Base-by-base conservation (phyloP, 2,113 vertebrate species). In the Syrmaticus mikado region DNA sequence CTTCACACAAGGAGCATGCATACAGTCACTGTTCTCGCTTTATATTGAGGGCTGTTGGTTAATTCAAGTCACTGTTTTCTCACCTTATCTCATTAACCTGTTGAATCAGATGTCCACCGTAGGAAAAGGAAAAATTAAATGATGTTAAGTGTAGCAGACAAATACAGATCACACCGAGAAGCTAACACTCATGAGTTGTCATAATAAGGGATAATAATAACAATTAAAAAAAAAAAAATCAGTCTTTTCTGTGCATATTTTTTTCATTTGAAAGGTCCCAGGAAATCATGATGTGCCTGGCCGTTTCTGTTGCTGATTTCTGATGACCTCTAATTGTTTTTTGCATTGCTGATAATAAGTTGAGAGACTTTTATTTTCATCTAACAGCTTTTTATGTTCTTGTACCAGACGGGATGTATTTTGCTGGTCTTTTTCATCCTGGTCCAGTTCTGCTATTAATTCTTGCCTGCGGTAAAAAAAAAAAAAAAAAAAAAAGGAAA, bases 341-440 rank as follows among this genome's bases (percentile, higher is more conserved):
- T 99, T 99, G 98, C 99, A 99, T 96, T 99, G 98, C 97, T 99
- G 99, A 97, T 98, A 99, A 96, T 99, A 99, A 12, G 99, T 99
- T 94, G 99, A 99, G 96, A 99, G 98, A 97, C 99, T 99, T 98
- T 99, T 99, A 97, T 99, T 99, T 98, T 99, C 99, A 97, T 99
- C 99, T 97, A 99, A 98, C 89, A 99, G 98, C 97, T 99, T 99
- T 97, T 99, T 99, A 98, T 99, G 99, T 97, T 99, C 99, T 96
- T 99, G 99, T 94, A 99, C 99, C 96, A 99, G 98, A 88, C 99
- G 99, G 85, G 99, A 99, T 73, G 99, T 99, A 95, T 99, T 99
- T 98, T 99, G 99, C 98, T 99, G 99, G 98, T 99, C 99, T 98
- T 99, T 99, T 98, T 99, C 99, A 95, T 99, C 99, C 98, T 99